Evolutionary conservation across 2,113 vertebrate species (phyloP).

Genomic region (Nothocercus nigrocapillus): DNA sequence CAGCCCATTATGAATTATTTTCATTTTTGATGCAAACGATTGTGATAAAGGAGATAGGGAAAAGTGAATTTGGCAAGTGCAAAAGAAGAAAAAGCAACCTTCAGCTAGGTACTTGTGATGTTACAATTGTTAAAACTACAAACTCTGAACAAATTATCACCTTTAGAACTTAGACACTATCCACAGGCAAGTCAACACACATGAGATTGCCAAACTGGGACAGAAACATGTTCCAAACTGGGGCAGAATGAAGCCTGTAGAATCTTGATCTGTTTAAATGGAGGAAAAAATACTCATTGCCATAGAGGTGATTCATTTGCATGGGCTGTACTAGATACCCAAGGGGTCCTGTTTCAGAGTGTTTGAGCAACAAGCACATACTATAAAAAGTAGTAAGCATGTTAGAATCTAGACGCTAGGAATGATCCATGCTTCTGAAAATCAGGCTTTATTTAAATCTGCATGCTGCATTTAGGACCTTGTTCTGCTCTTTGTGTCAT

Average conservation of each 20-base stretch:
- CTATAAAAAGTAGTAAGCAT: neutral
- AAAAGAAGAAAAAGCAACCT: neutral
- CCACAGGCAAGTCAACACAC: neutral
- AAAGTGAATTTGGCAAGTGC: neutral
- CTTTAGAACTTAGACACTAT: neutral
- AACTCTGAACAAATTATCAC: neutral
- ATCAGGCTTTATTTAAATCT: neutral
- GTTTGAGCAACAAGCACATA: neutral
- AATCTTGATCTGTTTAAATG: slow-evolving; percentile 18
- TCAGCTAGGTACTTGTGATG: neutral
- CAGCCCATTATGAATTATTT: slow-evolving; percentile 6
- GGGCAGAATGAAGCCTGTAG: rapidly evolving
- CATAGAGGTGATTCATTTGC: neutral
- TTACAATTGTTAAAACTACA: neutral
- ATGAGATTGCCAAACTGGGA: neutral
- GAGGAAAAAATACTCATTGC: neutral
- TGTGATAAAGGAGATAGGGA: neutral
- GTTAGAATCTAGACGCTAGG: neutral
- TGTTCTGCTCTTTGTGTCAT: neutral
- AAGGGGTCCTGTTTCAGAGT: neutral
- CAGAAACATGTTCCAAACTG: neutral
- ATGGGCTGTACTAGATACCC: slow-evolving; percentile 4
- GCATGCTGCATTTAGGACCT: neutral
- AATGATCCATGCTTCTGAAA: neutral
- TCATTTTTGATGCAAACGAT: neutral